phyloP scores from a whole-genome alignment of 2,113 vertebrate species.

The Verasper variegatus region DNA sequence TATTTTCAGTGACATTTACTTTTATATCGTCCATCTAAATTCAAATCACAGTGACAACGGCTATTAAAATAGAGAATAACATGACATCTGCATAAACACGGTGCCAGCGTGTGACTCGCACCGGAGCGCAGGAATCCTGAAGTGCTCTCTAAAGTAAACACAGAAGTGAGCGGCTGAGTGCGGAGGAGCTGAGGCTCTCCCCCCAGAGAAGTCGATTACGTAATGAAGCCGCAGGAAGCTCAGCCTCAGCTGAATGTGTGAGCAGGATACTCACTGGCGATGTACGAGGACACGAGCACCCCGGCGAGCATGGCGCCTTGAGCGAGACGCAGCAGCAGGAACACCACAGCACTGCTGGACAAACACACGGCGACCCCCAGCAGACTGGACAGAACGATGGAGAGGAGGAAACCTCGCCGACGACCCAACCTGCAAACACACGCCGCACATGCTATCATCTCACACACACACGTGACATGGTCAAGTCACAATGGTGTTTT shows the following conservation, averaged over 20 bases:
- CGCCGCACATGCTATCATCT: background rate
- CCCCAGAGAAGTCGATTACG: background rate
- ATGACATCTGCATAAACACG: background rate
- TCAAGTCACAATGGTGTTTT: background rate
- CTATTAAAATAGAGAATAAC: background rate
- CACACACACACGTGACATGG: background rate
- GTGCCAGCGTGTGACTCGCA: slow-evolving; percentile 7
- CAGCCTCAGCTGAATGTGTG: no score
- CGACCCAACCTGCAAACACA: slow-evolving; percentile 85
- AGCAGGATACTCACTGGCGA: slow-evolving; percentile 79
- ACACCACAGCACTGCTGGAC: slow-evolving; percentile 73
- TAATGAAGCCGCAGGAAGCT: background rate
- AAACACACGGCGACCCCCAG: slow-evolving; percentile 81
- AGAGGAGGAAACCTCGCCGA: slow-evolving; percentile 79
- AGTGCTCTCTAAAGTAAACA: slow-evolving; percentile 24
- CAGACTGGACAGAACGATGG: slow-evolving; percentile 82
- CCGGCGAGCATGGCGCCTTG: slow-evolving; percentile 84
- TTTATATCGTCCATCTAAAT: background rate
- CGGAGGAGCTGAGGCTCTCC: background rate
- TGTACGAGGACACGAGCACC: slow-evolving; percentile 85
- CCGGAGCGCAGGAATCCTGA: background rate
- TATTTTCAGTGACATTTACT: background rate
- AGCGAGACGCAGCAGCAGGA: slow-evolving; percentile 82
- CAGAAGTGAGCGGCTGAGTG: background rate
- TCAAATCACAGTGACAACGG: background rate